Evolutionary conservation across 2,888 invertebrate genomes (phyloP).

Genomic region (Cecidostiba fungosa): DNA sequence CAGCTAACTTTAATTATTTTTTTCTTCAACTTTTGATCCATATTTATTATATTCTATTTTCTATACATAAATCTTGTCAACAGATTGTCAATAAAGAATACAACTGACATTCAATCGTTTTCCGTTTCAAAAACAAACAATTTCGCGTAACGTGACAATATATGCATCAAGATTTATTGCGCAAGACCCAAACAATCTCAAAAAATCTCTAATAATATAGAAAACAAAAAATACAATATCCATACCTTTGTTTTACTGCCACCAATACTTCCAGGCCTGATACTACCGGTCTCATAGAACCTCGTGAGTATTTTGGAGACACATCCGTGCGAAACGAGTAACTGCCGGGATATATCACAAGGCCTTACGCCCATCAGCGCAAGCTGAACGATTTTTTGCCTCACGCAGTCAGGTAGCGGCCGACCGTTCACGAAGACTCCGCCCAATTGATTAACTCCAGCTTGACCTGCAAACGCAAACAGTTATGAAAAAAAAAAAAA

Average conservation of each 20-base stretch:
- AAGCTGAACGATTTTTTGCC: conserved; percentile 95
- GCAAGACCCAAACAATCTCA: too few species aligned
- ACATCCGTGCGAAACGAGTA: conserved; percentile 97
- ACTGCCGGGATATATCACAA: conserved; percentile 97
- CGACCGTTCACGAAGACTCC: conserved; percentile 98
- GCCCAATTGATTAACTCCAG: conserved; percentile 97
- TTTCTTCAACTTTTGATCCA: too few species aligned
- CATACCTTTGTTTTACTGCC: conserved; percentile 98
- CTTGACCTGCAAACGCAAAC: conserved; percentile 87
- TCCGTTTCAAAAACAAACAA: too few species aligned
- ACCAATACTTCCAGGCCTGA: conserved; percentile 96
- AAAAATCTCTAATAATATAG: too few species aligned
- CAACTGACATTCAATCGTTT: too few species aligned
- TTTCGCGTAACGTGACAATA: too few species aligned
- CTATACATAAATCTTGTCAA: too few species aligned
- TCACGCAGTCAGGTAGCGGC: conserved; percentile 96
- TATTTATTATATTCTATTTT: too few species aligned
- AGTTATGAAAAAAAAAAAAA: neutral
- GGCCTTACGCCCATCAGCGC: conserved; percentile 97
- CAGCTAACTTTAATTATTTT: too few species aligned
- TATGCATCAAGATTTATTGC: neutral
- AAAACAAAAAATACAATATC: neutral
- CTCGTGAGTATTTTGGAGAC: conserved; percentile 98
- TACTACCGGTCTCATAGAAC: conserved; percentile 98
- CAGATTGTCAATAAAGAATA: too few species aligned